Conservation (phyloP, 2,888 invertebrate species). For the Zaprionus bogoriensis region DNA sequence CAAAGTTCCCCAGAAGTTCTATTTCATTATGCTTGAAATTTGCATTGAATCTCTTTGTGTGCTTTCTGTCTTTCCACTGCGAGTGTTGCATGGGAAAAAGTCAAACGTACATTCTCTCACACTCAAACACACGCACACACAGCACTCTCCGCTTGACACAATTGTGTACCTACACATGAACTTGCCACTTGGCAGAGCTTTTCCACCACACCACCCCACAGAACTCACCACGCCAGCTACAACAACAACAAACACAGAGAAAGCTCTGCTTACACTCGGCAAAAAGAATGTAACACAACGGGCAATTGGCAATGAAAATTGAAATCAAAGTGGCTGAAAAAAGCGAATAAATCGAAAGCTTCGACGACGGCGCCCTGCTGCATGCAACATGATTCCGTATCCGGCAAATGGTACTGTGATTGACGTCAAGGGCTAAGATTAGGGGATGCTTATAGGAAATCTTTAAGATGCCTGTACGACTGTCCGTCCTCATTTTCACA, state of each 20-base stretch:
- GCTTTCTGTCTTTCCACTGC: slow-evolving; percentile 12
- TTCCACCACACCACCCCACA: slow-evolving; percentile 41
- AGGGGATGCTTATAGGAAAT: too few relatives aligned
- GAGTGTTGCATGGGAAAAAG: slow-evolving; percentile 48
- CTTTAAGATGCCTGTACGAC: too few relatives aligned
- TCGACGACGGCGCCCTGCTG: slow-evolving; percentile 2
- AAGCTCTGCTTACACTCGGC: slow-evolving; percentile 52
- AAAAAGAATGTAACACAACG: slow-evolving; percentile 17
- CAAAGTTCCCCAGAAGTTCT: slow-evolving; percentile 15
- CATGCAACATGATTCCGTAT: slow-evolving; percentile 10
- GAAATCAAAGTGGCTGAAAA: neutral
- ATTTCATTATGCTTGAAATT: slow-evolving; percentile 12
- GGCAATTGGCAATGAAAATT: slow-evolving; percentile 28
- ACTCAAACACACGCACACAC: neutral
- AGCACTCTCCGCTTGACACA: slow-evolving; percentile 45
- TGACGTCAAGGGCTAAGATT: too few relatives aligned
- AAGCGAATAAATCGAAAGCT: slow-evolving; percentile 30
- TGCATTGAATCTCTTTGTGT: slow-evolving; percentile 1
- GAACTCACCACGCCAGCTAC: slow-evolving; percentile 15
- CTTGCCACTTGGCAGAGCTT: slow-evolving; percentile 59
- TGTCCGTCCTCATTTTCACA: too few relatives aligned
- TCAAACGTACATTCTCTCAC: slow-evolving; percentile 5
- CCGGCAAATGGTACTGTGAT: too few relatives aligned
- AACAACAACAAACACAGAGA: slow-evolving; percentile 27
- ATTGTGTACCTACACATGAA: slow-evolving; percentile 71